Base-by-base conservation (phyloP, 1,140 invertebrate species). In the Trichogramma pretiosum region DNA sequence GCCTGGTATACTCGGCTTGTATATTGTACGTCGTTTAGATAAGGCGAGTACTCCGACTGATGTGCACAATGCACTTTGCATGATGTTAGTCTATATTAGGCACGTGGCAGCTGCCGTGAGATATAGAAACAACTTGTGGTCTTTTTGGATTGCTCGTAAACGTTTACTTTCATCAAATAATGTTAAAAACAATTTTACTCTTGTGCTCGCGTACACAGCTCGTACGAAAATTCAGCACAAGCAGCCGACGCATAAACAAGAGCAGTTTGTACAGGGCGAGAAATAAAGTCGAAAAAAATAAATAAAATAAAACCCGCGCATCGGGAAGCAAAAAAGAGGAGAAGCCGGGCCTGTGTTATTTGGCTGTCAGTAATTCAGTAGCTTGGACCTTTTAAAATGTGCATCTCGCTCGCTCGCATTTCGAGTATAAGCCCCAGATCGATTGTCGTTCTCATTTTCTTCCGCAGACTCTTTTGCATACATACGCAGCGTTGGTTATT, bases 281-380 rank as follows among this genome's bases (percentile, higher is more conserved):
- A n/a, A n/a, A n/a, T n/a, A n/a, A n/a, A n/a, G n/a, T n/a, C n/a
- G n/a, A 16, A 39, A 33, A 21, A 4, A 32, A 38, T 26, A 44
- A 30, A 38, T 41, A 50, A 50, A 33, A 36, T 30, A 33, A 41
- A 39, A n/a, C 3, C n/a, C n/a, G 24, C 3, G 28, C 9, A 5
- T n/a, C 38, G 28, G 8, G 30, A 33, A 41, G 38, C 40, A 28
- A 32, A 43, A 38, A 48, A 44, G 54, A 54, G 55, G 58, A 55
- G 57, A 53, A 42, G 53, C 58, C 57, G 61, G 56, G 53, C 54
- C 46, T 49, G 59, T 65, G 59, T 65, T 65, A 63, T 64, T 65
- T 64, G 62, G 61, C 58, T 63, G 59, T 62, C 63, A 60, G 60
- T 61, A 63, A 63, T 65, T 62, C 62, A 63, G 63, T 63, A 64